Base-by-base conservation (phyloP, 2,888 invertebrate species). In the Eurytoma adleriae region DNA sequence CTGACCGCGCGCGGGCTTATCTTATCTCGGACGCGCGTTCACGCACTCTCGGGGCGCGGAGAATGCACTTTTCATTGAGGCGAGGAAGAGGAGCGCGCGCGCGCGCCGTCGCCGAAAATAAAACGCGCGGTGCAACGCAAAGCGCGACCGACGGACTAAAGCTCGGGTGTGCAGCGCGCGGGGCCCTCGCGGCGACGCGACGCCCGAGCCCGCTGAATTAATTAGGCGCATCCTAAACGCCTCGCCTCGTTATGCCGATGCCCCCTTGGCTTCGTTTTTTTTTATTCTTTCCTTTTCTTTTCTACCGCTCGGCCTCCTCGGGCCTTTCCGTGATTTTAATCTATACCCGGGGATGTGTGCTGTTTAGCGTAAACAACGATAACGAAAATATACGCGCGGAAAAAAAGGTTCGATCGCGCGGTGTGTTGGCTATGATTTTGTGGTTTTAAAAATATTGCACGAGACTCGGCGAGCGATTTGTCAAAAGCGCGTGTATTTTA, bases 1-100 rank as follows among this genome's bases (percentile, higher is more conserved):
- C 30, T 40, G 57, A 50, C 56, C 59, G 68, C 66, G 50, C 73
- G 70, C 72, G 59, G 72, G 69, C 69, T 67, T 80, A 80, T 78
- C 83, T 80, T 82, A 82, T 78, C 78, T 56, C 69, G 64, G 59
- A 54, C 62, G 52, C 64, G 40, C 67, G 40, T 40, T 40, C 40
- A 57, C 74, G 59, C 73, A 16, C 78, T 50, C 62, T 61, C 74
- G 70, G 30, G 50, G 52, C 70, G 48, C 67, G 52, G 62, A 71
- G 73, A 80, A 79, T 73, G 78, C 61, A 68, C 68, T 75, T 78
- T 80, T 80, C 68, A 74, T 74, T 79, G 57, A 79, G 50, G 50
- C 59, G 16, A n/a, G 27, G n/a, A 30, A 48, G 61, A 20, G 18
- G 24, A 30, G 68, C 68, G 57, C 68, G 50, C 61, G 57, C 52